Base-by-base conservation (phyloP, 1,140 invertebrate genomes). In the Leptinotarsa defecta region DNA sequence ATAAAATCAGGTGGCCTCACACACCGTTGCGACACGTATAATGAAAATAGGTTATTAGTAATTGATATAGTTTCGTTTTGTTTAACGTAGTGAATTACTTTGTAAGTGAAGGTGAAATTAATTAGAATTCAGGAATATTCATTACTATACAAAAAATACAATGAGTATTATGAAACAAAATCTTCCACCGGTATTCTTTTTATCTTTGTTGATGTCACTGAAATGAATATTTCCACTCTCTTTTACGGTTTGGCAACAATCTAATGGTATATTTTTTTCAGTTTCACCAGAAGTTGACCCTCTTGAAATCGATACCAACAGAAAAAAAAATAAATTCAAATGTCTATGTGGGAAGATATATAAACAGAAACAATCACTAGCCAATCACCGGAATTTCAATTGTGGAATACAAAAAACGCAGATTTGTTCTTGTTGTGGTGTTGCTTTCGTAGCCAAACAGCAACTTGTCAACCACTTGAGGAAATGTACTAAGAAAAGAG, bases 321-420 rank as follows among this genome's bases (percentile, higher is more conserved):
- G 61, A 19, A 20, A 19, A 22, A 22, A 24, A 13, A 24, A 65
- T n/a, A 22, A 34, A 24, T 65, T 24, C n/a, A 65, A 17, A 22
- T 65, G 64, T 34, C 4, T 34, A 4, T 65, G 64, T 65, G 64
- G 64, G 19, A 65, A 65, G 15, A 24, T 13, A 65, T 65, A 65
- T 22, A 65, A 65, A 65, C 20, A 34, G 15, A 65, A 65, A 65
- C 64, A 65, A 27, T 65, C 64, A 65, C 20, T 65, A 34, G 64
- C 15, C 20, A 65, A 20, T 20, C 64, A 65, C 64, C 15, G 64
- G 11, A 65, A 65, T 22, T 65, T 65, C 64, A 65, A 65, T 22
- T 65, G 64, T 65, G 64, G 64, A 34, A 24, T 20, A 20, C 13
- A 22, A 24, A 65, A 65, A 65, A 65, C 64, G 0, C 64, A 65